Evolutionary conservation across 2,113 vertebrate genomes (phyloP), one percentile per base, ranked within the genome.

Genomic region (Erpornis zantholeuca): DNA sequence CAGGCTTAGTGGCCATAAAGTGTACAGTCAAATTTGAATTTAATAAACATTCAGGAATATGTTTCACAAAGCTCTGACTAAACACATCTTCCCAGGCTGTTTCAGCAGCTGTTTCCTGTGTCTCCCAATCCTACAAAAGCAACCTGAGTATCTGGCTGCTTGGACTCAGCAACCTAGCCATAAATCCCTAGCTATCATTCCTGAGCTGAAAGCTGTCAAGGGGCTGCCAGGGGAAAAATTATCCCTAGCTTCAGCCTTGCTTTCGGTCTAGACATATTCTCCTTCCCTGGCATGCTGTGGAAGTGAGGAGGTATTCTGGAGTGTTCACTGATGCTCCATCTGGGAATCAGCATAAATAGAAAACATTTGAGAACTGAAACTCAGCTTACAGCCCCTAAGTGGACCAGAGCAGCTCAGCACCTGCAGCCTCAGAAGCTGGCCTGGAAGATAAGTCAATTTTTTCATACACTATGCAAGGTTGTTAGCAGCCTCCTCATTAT

Each of bases 141-240:
- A 88, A 81, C 91, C 72, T 59, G 35, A 80, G 49, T 61, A 80
- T 78, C 87, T 77, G 50, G 71, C 79, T 94, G 77, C 91, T 90
- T 61, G 50, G 49, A 78, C 76, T 81, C 1, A 4, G 59, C 68
- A 91, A 35, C 44, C 18, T 53, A 73, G 44, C 76, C 53, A 42
- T 90, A 93, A 93, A 95, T 95, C 82, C 61, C 63, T 82, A 29
- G 38, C 70, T 95, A 76, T 90, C 91, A 63, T 89, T 93, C 65
- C 54, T 93, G 17, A 49, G 61, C 76, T 96, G 77, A 86, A 94
- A 92, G 66, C 66, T 77, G 47, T 88, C 92, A 54, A 70, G 83
- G 80, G 63, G 33, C 63, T 94, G 77, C 69, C 91, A 65, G 59
- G 64, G 87, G 56, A 94, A 81, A 83, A 90, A 95, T 66, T 42